A percentile compares a stretch with the other conserved stretches of the same genome.
Evolutionary conservation across 2,113 vertebrate genomes (phyloP).

Genomic region (Gopherus flavomarginatus): DNA sequence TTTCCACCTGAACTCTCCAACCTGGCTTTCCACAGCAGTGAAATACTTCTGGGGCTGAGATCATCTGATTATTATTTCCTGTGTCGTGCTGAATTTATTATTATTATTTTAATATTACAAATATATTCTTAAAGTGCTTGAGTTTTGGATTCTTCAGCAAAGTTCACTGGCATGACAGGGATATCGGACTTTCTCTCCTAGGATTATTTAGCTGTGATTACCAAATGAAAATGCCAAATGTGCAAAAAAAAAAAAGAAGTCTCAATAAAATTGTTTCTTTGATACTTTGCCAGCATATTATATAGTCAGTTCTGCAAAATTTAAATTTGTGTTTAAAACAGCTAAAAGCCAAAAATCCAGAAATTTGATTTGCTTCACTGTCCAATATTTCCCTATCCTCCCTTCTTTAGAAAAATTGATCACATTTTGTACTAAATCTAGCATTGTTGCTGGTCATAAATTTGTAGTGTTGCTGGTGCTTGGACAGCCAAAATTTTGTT

Average conservation of each 20-base stretch:
- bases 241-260: background rate
- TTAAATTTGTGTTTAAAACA: background rate
- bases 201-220: conserved; percentile 36
- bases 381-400: background rate
- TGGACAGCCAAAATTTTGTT: background rate
- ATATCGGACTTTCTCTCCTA: conserved; percentile 8
- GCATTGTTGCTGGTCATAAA: conserved; percentile 24
- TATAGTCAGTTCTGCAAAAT: background rate
- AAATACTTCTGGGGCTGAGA: conserved; percentile 74
- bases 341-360: background rate
- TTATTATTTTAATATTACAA: conserved; percentile 62
- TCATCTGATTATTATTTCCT: conserved; percentile 79
- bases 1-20: conserved; percentile 79
- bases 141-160: conserved; percentile 20
- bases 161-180: conserved; percentile 26
- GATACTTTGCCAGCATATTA: background rate
- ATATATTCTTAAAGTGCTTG: conserved; percentile 51
- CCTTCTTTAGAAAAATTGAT: conserved; percentile 16
- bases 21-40: conserved; percentile 70
- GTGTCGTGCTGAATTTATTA: conserved; percentile 75
- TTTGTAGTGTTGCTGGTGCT: background rate
- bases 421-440: background rate
- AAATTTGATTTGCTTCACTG: background rate
- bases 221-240: conserved; percentile 16
- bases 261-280: background rate